A percentile compares a stretch with the other conserved stretches of the same genome.
phyloP scores from a whole-genome alignment of 2,797 vertebrate species.

The Mus minutoides region DNA sequence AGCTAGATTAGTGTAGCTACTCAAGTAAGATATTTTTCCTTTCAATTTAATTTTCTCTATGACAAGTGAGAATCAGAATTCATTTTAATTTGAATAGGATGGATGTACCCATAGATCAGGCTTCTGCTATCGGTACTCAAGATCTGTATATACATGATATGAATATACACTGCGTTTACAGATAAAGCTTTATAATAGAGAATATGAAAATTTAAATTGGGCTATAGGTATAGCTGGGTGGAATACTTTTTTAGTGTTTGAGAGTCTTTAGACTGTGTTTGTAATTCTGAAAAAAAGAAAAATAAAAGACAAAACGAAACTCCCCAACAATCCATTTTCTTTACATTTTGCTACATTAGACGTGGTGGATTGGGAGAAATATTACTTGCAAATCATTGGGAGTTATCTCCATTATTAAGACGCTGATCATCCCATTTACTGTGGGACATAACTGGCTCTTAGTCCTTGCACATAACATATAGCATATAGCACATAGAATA shows the following conservation, averaged over 20 bases:
- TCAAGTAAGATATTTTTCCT: not conserved
- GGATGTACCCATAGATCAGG: not conserved
- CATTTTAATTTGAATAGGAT: constrained; percentile 34
- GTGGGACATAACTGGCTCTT: not conserved
- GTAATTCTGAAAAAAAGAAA: not conserved
- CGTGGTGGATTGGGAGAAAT: not conserved
- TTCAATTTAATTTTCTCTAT: constrained; percentile 40
- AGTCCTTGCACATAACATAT: not conserved
- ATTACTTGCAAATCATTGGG: not conserved
- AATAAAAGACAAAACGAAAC: not conserved
- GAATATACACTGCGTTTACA: constrained; percentile 1
- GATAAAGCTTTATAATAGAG: not conserved
- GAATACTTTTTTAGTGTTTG: too few relatives aligned
- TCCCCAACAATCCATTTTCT: not conserved
- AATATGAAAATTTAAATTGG: not conserved
- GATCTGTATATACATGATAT: not conserved
- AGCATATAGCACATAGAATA: not conserved
- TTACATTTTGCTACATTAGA: constrained; percentile 21
- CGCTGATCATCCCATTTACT: not conserved
- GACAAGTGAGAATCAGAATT: constrained; percentile 56
- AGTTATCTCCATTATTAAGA: not conserved
- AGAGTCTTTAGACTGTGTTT: not conserved
- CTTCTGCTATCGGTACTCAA: constrained; percentile 23
- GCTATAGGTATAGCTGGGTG: not conserved
- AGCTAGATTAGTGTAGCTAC: not conserved